Percentiles rank a stretch among this genome's conserved stretches.
Conservation (phyloP, 2,888 invertebrate genomes). For the Hyppa rectilinea region DNA sequence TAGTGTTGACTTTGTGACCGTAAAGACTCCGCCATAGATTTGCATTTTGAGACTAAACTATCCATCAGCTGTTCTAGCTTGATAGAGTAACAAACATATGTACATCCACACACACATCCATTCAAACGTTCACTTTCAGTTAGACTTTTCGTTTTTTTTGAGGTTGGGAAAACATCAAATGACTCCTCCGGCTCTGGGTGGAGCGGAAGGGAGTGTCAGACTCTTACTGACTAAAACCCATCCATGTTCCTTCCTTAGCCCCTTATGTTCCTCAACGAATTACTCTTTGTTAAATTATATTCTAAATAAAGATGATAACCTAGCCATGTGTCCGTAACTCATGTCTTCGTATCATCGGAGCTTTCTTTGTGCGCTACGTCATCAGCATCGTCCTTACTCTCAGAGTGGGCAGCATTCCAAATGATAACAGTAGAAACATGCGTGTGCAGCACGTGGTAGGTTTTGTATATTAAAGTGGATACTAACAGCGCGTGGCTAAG, state of each 20-base stretch:
- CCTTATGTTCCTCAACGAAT: no score
- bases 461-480: neutral
- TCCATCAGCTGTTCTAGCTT: no score
- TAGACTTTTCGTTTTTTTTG: no score
- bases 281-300: neutral
- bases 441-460: constrained; percentile 6
- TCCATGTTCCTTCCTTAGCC: no score
- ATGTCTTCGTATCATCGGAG: constrained; percentile 2
- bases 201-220: no score
- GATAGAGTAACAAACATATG: no score
- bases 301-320: constrained; percentile 13
- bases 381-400: constrained; percentile 4
- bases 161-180: no score
- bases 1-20: neutral
- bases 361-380: constrained; percentile 44
- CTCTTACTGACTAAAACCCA: no score
- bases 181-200: no score
- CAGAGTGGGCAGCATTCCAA: constrained; percentile 43
- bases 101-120: no score
- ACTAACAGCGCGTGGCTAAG: neutral
- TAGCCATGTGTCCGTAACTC: neutral
- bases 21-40: neutral
- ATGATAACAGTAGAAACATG: constrained; percentile 10
- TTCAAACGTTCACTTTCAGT: no score
- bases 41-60: neutral